Percentiles rank a stretch among this genome's conserved stretches.
These are phyloP conservation scores for Pteronotus mesoamericanus DNA, from an alignment of 2,797 vertebrate genomes.

Conservation along the genomic window DNA sequence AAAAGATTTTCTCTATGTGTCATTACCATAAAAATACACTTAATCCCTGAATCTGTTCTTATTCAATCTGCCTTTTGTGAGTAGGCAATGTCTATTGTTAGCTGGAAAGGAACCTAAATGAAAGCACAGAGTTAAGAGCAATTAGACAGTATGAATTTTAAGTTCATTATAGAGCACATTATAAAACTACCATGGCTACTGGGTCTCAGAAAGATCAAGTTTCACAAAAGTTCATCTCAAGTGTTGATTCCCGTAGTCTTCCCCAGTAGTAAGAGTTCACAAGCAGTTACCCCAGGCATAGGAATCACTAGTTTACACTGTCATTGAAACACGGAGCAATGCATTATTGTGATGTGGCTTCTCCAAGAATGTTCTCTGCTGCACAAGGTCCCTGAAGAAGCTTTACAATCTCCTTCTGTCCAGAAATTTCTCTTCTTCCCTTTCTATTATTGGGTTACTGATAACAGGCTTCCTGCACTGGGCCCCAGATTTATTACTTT, in stretches of 20 bases:
- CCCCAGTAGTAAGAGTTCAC: neutral
- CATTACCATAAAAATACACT: conserved; percentile 51
- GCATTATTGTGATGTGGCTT: neutral
- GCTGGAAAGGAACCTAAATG: conserved; percentile 4
- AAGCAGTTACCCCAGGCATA: neutral
- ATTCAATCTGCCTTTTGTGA: conserved; percentile 34
- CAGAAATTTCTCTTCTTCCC: neutral
- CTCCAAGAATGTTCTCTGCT: neutral
- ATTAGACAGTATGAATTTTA: conserved; percentile 16
- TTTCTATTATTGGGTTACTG: neutral
- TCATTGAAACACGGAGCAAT: neutral
- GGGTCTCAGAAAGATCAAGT: neutral
- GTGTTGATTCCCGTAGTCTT: neutral
- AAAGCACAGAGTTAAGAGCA: conserved; percentile 23
- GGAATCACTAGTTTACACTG: neutral
- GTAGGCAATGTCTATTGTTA: neutral
- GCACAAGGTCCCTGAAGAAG: neutral
- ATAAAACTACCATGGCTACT: neutral
- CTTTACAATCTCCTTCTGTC: neutral
- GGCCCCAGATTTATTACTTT: neutral
- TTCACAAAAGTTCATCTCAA: neutral
- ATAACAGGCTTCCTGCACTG: neutral
- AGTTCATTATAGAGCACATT: neutral
- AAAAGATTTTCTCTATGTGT: conserved; percentile 24
- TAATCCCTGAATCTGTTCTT: conserved; percentile 7